Conservation (phyloP, 2,113 vertebrate genomes). For the Labeo rohita region DNA sequence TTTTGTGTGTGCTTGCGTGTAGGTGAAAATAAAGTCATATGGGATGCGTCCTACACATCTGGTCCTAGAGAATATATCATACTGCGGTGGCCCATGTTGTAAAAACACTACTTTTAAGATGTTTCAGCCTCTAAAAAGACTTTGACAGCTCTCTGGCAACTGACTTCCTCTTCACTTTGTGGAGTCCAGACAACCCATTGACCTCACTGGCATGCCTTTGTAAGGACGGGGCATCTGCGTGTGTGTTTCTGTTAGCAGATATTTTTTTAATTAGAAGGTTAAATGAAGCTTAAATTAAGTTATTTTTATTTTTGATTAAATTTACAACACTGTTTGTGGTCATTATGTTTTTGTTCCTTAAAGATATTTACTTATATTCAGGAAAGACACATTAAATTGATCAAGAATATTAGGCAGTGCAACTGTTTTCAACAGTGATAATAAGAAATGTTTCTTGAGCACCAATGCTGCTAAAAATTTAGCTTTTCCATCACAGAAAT, state of each 20-base stretch:
- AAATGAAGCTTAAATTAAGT: background rate
- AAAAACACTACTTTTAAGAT: constrained; percentile 18
- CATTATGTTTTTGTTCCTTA: background rate
- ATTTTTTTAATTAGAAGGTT: background rate
- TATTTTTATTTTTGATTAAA: no score
- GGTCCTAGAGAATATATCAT: constrained; percentile 28
- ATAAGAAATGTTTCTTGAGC: background rate
- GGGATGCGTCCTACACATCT: constrained; percentile 24
- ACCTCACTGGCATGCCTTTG: constrained; percentile 21
- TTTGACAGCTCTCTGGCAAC: constrained; percentile 48
- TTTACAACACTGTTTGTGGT: no score
- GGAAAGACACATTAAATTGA: no score
- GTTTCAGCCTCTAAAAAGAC: constrained; percentile 15
- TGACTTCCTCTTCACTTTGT: constrained; percentile 36
- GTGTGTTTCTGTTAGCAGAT: background rate
- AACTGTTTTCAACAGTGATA: background rate
- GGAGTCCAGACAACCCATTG: constrained; percentile 36
- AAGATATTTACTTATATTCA: background rate
- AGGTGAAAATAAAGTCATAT: constrained; percentile 4
- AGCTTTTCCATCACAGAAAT: background rate
- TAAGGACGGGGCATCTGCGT: constrained; percentile 1
- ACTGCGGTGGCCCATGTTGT: background rate
- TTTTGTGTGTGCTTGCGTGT: background rate
- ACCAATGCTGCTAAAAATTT: background rate
- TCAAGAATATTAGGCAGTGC: background rate